A percentile compares a stretch with the other conserved stretches of the same genome.
Evolutionary conservation across 2,888 invertebrate species (phyloP).

Genomic region (Cephus pygmeus): DNA sequence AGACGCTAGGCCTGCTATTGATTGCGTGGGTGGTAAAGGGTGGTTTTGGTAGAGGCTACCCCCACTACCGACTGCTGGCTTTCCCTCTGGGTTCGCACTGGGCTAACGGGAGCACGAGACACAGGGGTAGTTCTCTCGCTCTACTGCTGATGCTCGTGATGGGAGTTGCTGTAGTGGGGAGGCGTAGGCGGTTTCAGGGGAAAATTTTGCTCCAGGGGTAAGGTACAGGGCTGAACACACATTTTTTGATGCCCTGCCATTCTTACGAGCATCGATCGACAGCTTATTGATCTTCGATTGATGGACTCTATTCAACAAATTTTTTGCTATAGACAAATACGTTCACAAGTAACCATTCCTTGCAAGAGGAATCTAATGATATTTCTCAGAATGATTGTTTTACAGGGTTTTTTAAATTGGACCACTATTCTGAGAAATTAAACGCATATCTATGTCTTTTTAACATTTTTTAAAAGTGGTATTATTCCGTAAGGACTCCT

Average conservation of each 20-base stretch:
- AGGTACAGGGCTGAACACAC: background rate
- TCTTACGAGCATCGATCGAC: background rate
- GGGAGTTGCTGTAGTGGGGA: background rate
- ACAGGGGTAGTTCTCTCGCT: background rate
- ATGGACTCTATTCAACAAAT: background rate
- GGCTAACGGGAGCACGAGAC: constrained; percentile 17
- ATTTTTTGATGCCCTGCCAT: background rate
- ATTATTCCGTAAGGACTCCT: background rate
- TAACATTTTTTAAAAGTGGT: background rate
- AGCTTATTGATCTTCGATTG: background rate
- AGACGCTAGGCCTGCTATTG: constrained; percentile 59
- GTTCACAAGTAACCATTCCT: background rate
- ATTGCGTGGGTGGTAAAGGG: constrained; percentile 58
- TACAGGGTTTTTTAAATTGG: no score
- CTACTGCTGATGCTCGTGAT: background rate
- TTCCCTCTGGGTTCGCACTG: constrained; percentile 37
- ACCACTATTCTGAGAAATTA: no score
- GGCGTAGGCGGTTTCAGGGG: constrained; percentile 5
- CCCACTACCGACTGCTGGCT: constrained; percentile 29
- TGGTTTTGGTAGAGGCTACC: constrained; percentile 27
- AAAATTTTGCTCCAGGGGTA: background rate
- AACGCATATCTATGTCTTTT: background rate
- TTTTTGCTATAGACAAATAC: background rate
- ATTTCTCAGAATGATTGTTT: no score
- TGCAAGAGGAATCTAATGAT: no score